Evolutionary conservation across 2,888 invertebrate species (phyloP).

Genomic region (Epistrophella euchroma): DNA sequence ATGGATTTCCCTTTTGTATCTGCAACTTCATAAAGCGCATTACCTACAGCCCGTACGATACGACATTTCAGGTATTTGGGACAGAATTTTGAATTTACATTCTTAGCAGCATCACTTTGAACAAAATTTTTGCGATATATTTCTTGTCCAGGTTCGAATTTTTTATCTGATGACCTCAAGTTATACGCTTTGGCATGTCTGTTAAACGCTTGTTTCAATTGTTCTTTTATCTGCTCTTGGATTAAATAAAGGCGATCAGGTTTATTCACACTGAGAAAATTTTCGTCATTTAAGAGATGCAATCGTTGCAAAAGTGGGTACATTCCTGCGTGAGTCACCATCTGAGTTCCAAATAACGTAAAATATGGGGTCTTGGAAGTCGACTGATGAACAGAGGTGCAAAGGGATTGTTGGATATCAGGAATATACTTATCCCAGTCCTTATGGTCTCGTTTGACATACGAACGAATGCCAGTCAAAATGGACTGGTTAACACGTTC

Average conservation of each 20-base stretch:
- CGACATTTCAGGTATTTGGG: no score
- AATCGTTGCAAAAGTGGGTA: background rate
- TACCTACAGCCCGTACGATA: no score
- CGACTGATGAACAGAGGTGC: constrained; percentile 3
- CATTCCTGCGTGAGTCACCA: background rate
- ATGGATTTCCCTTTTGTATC: no score
- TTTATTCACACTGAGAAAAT: background rate
- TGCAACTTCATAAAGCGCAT: no score
- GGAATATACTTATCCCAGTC: constrained; percentile 5
- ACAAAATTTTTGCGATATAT: background rate
- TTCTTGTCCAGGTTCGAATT: background rate
- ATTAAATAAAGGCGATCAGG: background rate
- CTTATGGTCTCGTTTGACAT: constrained; percentile 57
- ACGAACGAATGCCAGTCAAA: constrained; percentile 77
- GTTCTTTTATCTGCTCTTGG: background rate
- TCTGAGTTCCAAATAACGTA: background rate
- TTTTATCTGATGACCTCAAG: background rate
- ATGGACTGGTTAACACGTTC: no score
- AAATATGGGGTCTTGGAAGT: background rate
- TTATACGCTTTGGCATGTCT: background rate
- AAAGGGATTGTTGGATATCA: constrained; percentile 6
- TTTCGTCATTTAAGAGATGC: background rate
- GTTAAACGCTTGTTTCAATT: background rate
- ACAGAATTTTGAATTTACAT: background rate
- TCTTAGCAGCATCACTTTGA: constrained; percentile 6